Base-by-base conservation (phyloP, 2,888 invertebrate genomes). In the Stenodema calcarata region DNA sequence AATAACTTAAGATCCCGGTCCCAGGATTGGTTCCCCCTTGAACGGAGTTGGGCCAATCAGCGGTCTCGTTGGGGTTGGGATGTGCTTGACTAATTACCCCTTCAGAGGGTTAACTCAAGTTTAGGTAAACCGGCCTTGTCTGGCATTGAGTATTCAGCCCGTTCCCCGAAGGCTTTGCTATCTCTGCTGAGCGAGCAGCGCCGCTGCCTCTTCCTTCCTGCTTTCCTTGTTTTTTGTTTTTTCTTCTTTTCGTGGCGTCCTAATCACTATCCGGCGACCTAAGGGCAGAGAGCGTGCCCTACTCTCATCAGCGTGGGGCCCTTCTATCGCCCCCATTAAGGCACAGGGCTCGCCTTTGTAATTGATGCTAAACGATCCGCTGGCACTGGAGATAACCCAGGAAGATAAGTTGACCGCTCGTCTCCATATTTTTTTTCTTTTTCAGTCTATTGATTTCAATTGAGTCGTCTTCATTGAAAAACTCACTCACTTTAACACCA, bases 281-380 rank as follows among this genome's bases (percentile, higher is more conserved):
- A 73, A 35, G 41, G 73, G 73, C 35, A 30, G 35, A 73, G 73
- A 73, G 73, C 73, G 73, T 73, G 73, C 73, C 73, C 73, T 30
- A 73, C n/a, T 30, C 16, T 73, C 73, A 73, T 73, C 73, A 73
- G 70, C 30, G 27, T 4, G 27, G 27, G 35, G 73, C 73, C 73
- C 73, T 73, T 35, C 3, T 69, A 69, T 23, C 73, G 41, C 11
- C 73, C 54, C 50, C 54, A 47, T 54, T 80, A 47, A 50, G 30
- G 78, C 78, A 12, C 6, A 78, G 44, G 44, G 44, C 42, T 44
- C 44, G 78, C 80, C 28, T 30, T 50, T 80, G 80, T 80, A 80
- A 80, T 80, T 80, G 80, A 80, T 80, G 80, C 80, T 80, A 80
- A 80, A 80, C 80, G 50, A 80, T 80, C 80, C 54, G n/a, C 54